Percentiles rank a stretch among this genome's conserved stretches.
Evolutionary conservation across 2,888 invertebrate genomes (phyloP).

Genomic region (Apotomis capreana): DNA sequence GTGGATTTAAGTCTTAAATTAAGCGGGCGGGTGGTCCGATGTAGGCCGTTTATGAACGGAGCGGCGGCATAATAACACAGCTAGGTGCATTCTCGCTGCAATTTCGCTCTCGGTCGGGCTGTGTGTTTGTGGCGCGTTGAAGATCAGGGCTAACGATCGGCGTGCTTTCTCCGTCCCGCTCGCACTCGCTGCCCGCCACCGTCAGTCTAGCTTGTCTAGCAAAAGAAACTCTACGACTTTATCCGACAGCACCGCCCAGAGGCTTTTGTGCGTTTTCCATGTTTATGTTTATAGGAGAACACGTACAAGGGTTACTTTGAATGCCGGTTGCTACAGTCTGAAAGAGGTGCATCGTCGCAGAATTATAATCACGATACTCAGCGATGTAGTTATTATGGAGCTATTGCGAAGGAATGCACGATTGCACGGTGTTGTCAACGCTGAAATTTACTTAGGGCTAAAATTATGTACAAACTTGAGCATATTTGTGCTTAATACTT

Average conservation of each 20-base stretch:
- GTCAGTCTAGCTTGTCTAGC: constrained; percentile 63
- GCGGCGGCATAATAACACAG: constrained; percentile 77
- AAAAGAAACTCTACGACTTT: constrained; percentile 82
- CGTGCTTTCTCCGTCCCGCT: constrained; percentile 67
- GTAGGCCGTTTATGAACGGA: constrained; percentile 71
- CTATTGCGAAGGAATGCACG: constrained; percentile 51
- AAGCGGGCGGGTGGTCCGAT: constrained; percentile 51
- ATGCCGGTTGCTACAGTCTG: constrained; percentile 64
- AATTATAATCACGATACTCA: constrained; percentile 42
- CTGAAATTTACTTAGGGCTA: too few species aligned
- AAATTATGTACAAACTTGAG: too few species aligned
- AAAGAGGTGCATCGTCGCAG: constrained; percentile 41
- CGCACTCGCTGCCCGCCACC: constrained; percentile 55
- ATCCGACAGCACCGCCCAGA: constrained; percentile 80
- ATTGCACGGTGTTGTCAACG: too few species aligned
- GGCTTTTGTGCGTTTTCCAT: constrained; percentile 83
- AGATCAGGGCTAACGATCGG: constrained; percentile 84
- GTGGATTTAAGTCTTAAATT: constrained; percentile 56
- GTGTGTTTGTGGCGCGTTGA: constrained; percentile 83
- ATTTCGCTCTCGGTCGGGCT: constrained; percentile 84
- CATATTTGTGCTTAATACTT: too few species aligned
- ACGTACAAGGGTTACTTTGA: constrained; percentile 81
- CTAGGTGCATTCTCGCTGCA: constrained; percentile 83
- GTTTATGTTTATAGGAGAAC: constrained; percentile 82
- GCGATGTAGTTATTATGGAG: constrained; percentile 67